Evolutionary conservation across 2,113 vertebrate genomes (phyloP), one percentile per base, ranked within the genome.

Genomic region (Thamnophis sirtalis): DNA sequence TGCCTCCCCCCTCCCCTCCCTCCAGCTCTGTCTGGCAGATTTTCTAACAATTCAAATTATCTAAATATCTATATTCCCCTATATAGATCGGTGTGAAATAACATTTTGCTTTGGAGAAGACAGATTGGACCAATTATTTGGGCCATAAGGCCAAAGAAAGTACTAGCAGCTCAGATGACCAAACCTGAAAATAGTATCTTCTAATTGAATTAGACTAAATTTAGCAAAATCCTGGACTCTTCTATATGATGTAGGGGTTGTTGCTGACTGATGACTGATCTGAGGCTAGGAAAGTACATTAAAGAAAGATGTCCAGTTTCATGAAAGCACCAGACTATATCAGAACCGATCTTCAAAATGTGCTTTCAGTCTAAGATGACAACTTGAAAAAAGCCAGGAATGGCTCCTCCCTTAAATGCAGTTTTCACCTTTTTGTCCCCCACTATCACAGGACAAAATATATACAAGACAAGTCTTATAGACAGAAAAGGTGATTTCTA

Each of bases 171-270:
- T 84, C n/a, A 60, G 93, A 85, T 93, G 96, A 92, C 94, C 96
- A 93, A 95, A 93, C 92, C 43, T 91, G 91, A 92, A 58, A 94
- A 95, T 92, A 55, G 63, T 89, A 49, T 50, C 55, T 48, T 22
- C 55, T 60, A 92, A 94, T 95, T 97, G 94, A 93, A 94, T 95
- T 48, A 54, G 7, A 33, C 95, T 94, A 96, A 95, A 94, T 95
- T 95, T 68, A 97, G 90, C 92, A 85, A 49, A 89, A 92, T 15
- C 84, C 9, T 55, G 80, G 84, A 73, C 21, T 90, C 55, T 93
- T 95, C 87, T 26, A 3, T 22, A 86, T 68, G 86, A 54, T 94
- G 93, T 92, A 63, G 43, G n/a, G 58, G n/a, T 63, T 53, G 5
- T 89, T 84, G 0, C 54, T 50, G 43, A 28, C 19, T 50, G 38